phyloP scores from a whole-genome alignment of 2,888 invertebrate species.

The Odontomyia ornata region DNA sequence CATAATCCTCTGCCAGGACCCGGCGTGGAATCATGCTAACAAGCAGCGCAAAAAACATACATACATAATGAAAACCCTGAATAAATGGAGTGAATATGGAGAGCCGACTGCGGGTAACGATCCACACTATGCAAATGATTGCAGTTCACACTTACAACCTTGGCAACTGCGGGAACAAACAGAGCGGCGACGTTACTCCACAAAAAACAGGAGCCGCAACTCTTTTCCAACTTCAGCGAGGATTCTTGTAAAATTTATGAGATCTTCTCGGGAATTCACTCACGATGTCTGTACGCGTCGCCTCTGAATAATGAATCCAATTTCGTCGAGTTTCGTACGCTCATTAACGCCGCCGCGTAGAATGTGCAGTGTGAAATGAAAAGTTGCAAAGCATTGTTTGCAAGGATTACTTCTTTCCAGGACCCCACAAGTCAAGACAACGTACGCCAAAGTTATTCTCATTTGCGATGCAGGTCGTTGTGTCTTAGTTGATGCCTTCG shows the following conservation, averaged over 20 bases:
- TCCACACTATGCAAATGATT: constrained; percentile 34
- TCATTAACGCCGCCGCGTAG: constrained; percentile 24
- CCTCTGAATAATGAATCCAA: constrained; percentile 34
- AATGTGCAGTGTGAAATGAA: not conserved
- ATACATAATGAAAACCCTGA: constrained; percentile 27
- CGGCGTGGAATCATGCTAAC: constrained; percentile 4
- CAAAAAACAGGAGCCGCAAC: constrained; percentile 30
- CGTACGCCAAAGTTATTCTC: too few species aligned
- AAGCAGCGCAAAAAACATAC: constrained; percentile 29
- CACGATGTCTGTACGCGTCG: not conserved
- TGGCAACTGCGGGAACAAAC: constrained; percentile 14
- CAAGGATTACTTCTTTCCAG: not conserved
- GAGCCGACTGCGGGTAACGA: constrained; percentile 6
- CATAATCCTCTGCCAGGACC: constrained; percentile 33
- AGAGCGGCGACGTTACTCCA: not conserved
- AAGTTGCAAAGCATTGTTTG: not conserved
- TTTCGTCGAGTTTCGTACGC: constrained; percentile 8
- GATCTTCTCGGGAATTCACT: not conserved
- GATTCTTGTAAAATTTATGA: constrained; percentile 35
- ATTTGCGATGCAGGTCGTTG: not conserved
- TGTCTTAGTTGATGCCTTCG: too few species aligned
- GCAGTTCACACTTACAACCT: constrained; percentile 31
- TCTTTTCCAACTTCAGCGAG: constrained; percentile 31
- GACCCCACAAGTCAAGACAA: not conserved
- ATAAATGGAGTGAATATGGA: constrained; percentile 36